These are phyloP conservation scores for Monodelphis domestica DNA, from an alignment of 2,797 vertebrate species.

Conservation along the genomic window DNA sequence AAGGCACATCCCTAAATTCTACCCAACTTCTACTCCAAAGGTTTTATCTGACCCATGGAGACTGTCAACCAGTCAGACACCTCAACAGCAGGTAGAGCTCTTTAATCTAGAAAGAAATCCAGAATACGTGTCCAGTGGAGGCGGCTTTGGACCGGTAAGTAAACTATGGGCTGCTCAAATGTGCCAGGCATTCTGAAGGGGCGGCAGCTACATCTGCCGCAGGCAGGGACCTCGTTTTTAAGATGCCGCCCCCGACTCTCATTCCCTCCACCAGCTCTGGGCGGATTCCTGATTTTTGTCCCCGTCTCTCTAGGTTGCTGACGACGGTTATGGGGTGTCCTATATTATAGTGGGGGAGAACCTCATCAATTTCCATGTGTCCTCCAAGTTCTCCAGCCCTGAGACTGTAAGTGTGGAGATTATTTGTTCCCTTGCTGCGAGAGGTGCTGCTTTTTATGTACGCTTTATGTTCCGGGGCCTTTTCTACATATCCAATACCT, in stretches of 20 bases:
- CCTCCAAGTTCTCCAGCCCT: conserved; percentile 94
- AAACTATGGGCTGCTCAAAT: not conserved
- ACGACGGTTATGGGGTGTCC: conserved; percentile 98
- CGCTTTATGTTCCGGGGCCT: too few relatives aligned
- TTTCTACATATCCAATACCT: not conserved
- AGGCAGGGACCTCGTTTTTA: not conserved
- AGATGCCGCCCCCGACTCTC: not conserved
- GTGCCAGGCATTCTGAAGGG: not conserved
- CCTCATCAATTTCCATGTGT: conserved; percentile 95
- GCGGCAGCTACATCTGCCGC: not conserved
- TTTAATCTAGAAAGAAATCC: conserved; percentile 92
- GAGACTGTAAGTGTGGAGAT: conserved; percentile 90
- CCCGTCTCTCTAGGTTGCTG: conserved; percentile 90
- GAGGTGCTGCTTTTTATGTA: not conserved
- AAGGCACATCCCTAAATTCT: not conserved
- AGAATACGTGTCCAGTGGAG: conserved; percentile 91
- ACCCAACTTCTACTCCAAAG: conserved; percentile 78
- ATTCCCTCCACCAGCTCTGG: not conserved
- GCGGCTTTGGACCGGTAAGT: conserved; percentile 97
- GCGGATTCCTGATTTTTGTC: not conserved
- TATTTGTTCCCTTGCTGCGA: not conserved
- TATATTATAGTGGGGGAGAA: conserved; percentile 94
- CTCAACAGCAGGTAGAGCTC: conserved; percentile 91
- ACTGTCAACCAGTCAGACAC: conserved; percentile 97
- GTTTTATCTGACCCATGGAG: conserved; percentile 97